These are phyloP conservation scores for Tetragnatha versicolor DNA, from an alignment of 1,140 invertebrate genomes.

Conservation along the genomic window DNA sequence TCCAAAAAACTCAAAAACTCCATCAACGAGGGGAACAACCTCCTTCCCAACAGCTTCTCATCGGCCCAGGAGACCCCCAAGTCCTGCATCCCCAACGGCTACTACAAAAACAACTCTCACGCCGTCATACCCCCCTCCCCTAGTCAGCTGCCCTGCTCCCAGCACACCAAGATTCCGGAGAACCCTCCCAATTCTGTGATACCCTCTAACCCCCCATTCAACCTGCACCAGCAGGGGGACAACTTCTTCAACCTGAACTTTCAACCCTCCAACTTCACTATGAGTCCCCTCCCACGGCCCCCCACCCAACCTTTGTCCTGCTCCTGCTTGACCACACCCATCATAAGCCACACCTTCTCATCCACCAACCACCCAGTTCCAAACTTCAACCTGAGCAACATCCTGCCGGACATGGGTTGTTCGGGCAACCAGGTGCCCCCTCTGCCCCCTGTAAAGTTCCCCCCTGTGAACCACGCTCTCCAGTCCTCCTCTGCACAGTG, in stretches of 20 bases:
- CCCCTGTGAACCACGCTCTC: slow-evolving; percentile 61
- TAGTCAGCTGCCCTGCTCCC: slow-evolving; percentile 27
- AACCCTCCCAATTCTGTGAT: slow-evolving; percentile 14
- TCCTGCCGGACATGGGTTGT: slow-evolving; percentile 63
- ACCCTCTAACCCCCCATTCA: slow-evolving; percentile 59
- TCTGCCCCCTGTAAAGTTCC: slow-evolving; percentile 66
- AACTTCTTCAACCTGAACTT: slow-evolving; percentile 65
- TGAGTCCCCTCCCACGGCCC: slow-evolving; percentile 62
- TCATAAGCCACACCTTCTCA: slow-evolving; percentile 61
- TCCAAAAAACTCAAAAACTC: slow-evolving; percentile 20
- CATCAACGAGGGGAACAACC: slow-evolving; percentile 22
- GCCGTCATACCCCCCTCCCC: slow-evolving; percentile 27
- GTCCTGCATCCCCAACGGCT: slow-evolving; percentile 36
- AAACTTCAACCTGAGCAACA: slow-evolving; percentile 64
- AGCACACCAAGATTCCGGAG: slow-evolving; percentile 39
- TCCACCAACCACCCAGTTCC: slow-evolving; percentile 62
- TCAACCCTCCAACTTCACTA: slow-evolving; percentile 62
- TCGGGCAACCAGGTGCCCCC: slow-evolving; percentile 61
- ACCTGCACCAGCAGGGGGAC: slow-evolving; percentile 63
- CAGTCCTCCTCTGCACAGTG: slow-evolving; percentile 28
- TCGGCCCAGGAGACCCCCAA: slow-evolving; percentile 19
- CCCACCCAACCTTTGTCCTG: slow-evolving; percentile 55
- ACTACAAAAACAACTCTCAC: slow-evolving; percentile 36
- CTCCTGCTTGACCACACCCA: slow-evolving; percentile 57
- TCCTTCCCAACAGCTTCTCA: slow-evolving; percentile 16